Evolutionary conservation across 1,140 invertebrate species (phyloP), one percentile per base, ranked within the genome.

Genomic region (Piezodorus guildinii): DNA sequence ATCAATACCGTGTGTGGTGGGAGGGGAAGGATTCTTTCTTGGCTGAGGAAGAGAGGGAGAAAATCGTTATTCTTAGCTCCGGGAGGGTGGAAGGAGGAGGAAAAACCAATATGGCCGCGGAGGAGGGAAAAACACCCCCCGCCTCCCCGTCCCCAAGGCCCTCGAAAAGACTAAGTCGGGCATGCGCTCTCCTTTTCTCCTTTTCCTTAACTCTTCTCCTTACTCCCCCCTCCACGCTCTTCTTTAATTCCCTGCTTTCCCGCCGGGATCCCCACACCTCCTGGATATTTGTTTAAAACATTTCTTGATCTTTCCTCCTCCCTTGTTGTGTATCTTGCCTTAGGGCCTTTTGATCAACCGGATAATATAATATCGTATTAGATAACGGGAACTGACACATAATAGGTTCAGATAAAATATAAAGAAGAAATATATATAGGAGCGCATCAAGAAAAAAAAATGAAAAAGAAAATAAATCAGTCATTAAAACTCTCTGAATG

Each of bases 41-140:
- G 46, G 17, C 1, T 14, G 10, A 19, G 46, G 46, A 49, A 21
- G 46, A 14, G 21, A 39, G 46, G 59, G 62, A 56, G 62, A 64
- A 64, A 64, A 64, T 64, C 62, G 54, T 64, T 64, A 64, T 64
- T 64, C 62, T 64, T 64, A 64, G 62, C 52, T 51, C n/a, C 46
- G n/a, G 46, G 46, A 49, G 21, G 46, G 46, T 19, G 62, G 62
- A 34, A 23, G 54, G 54, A 52, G 62, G 62, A 21, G 51, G 62
- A 64, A 64, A 64, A 64, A 64, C 62, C 62, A 64, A 64, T 64
- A 64, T 64, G 62, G 62, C 62, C 56, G 62, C 62, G 62, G 62
- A 39, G 62, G 25, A 21, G 62, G 62, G 62, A 34, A 21, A 21
- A 21, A 21, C n/a, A 49, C n/a, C n/a, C n/a, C 46, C n/a, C n/a